Evolutionary conservation across 2,113 vertebrate species (phyloP).

Genomic region (Orthonyx spaldingii): DNA sequence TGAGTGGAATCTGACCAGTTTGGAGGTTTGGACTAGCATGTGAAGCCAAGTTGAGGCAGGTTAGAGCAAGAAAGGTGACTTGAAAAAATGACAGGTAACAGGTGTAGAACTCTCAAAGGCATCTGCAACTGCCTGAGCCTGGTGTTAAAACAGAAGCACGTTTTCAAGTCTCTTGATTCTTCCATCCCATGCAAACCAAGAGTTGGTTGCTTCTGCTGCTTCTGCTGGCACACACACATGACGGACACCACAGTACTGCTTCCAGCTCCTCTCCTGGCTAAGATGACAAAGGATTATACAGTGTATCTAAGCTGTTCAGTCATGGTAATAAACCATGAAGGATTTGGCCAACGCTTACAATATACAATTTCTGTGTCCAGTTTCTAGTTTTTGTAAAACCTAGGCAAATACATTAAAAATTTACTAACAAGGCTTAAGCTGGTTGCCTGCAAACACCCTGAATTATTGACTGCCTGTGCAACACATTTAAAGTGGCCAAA

Average conservation of each 20-base stretch:
- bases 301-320: background rate
- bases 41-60: background rate
- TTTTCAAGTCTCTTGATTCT: background rate
- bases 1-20: background rate
- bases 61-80: background rate
- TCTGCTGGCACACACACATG: background rate
- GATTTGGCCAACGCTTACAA: background rate
- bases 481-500: background rate
- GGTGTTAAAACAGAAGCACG: background rate
- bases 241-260: background rate
- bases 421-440: background rate
- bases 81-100: background rate
- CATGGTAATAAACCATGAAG: background rate
- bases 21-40: background rate
- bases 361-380: background rate
- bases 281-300: background rate
- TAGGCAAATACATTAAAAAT: background rate
- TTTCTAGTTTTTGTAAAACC: background rate
- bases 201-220: background rate
- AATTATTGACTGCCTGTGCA: background rate
- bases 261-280: background rate
- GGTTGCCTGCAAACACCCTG: background rate
- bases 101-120: background rate
- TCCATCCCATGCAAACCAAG: background rate
- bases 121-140: background rate